Base-by-base conservation (phyloP, 2,888 invertebrate genomes). In the Callinectes sapidus region DNA sequence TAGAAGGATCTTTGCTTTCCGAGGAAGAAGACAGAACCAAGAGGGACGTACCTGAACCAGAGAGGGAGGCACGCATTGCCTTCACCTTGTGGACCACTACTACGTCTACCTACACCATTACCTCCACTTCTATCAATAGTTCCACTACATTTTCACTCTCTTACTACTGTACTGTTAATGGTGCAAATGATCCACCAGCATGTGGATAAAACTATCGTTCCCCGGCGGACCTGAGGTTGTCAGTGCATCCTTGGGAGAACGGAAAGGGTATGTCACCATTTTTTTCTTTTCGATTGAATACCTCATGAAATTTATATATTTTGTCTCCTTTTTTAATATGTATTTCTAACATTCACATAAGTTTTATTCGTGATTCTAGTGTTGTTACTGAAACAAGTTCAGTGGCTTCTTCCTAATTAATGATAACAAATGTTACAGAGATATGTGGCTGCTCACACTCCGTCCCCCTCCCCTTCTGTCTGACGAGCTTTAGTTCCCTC, bases 91-190 rank as follows among this genome's bases (percentile, higher is more conserved):
- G 92, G 90, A 90, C 89, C n/a, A 89, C 88, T 48, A 89, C 89
- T 28, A 86, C 93, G 61, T 91, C 90, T 23, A 93, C 93, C 89
- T 93, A 61, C 90, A 92, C 91, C 54, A 32, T 90, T 54, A 93
- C 93, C 71, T 55, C 90, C 66, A 86, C 89, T 66, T 86, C 90
- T 66, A 92, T 88, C 71, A 87, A 93, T 90, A 0, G 10, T 8
- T 39, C 92, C 54, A 89, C 71, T 85, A 93, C 90, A 71, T 92
- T 92, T 89, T 92, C 92, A 28, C 39, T 93, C 2, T 93, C 93
- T 32, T 93, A 48, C 90, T 88, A 23, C 54, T 93, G 93, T 39
- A 90, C 93, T 5, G 85, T 92, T 18, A 32, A 32, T 39, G 92
- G 92, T 6, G 81, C 88, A n/a, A 28, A 23, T 14, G 85, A 77